Evolutionary conservation across 2,113 vertebrate species (phyloP).

Genomic region (Caretta caretta): DNA sequence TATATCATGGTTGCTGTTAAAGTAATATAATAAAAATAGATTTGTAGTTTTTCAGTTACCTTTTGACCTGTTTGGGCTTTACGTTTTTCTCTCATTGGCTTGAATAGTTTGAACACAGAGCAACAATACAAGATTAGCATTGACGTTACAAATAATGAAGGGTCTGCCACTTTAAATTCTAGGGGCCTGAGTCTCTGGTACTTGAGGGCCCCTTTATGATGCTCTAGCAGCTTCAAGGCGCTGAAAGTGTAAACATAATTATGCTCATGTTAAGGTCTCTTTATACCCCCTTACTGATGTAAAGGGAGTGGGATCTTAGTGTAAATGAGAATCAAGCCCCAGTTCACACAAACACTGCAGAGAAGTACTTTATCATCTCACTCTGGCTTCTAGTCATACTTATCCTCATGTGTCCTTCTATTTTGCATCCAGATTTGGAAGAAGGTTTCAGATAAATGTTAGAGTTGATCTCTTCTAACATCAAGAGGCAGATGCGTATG

Average conservation of each 20-base stretch:
- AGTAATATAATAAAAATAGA: background rate
- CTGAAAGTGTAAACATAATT: background rate
- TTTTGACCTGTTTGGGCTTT: no score
- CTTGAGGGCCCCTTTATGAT: background rate
- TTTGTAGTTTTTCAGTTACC: background rate
- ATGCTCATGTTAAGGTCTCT: background rate
- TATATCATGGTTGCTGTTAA: background rate
- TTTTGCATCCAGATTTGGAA: background rate
- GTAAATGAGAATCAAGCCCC: background rate
- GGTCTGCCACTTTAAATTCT: background rate
- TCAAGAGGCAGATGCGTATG: background rate
- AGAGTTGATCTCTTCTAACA: background rate
- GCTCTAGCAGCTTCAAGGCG: background rate
- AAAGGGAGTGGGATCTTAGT: background rate
- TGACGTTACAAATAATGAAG: background rate
- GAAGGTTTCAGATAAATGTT: background rate
- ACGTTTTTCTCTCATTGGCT: background rate
- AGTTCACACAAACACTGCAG: background rate
- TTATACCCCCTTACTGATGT: background rate
- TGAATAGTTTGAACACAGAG: background rate
- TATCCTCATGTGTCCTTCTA: background rate
- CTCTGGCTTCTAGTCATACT: background rate
- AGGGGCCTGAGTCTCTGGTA: background rate
- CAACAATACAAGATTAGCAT: background rate
- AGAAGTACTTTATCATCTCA: background rate